phyloP scores from a whole-genome alignment of 2,113 vertebrate genomes.

The Sinocyclocheilus anophthalmus region DNA sequence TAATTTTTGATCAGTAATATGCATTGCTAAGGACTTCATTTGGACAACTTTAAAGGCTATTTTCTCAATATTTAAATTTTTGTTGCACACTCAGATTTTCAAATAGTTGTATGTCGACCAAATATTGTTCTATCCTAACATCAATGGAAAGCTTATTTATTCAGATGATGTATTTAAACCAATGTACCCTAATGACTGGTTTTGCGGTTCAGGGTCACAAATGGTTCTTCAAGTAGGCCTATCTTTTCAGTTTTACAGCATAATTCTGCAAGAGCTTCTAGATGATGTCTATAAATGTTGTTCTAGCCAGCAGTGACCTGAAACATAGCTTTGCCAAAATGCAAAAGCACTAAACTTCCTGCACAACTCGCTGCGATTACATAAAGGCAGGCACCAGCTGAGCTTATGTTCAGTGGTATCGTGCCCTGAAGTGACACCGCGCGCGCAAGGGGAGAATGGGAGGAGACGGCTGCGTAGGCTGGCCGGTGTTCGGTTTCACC shows the following conservation, averaged over 20 bases:
- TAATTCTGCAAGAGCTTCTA: background rate
- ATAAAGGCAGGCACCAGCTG: slow-evolving; percentile 30
- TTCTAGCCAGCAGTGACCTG: background rate
- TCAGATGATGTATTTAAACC: too few species aligned
- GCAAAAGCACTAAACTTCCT: background rate
- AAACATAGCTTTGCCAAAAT: background rate
- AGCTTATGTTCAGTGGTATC: slow-evolving; percentile 21
- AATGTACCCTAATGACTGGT: background rate
- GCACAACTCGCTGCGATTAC: background rate
- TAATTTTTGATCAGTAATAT: too few species aligned
- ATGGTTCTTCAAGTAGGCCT: background rate
- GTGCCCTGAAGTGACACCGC: slow-evolving; percentile 49
- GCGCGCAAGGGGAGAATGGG: slow-evolving; percentile 40
- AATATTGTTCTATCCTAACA: too few species aligned
- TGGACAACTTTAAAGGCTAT: too few species aligned
- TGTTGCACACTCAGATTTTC: background rate
- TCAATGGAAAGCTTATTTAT: too few species aligned
- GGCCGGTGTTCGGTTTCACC: slow-evolving; percentile 44
- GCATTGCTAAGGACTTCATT: too few species aligned
- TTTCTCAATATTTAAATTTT: too few species aligned
- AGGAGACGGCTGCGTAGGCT: slow-evolving; percentile 30
- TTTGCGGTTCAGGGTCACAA: background rate
- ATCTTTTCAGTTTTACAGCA: background rate
- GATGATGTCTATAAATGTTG: background rate
- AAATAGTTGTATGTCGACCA: too few species aligned